A percentile compares a stretch with the other conserved stretches of the same genome.
phyloP scores from a whole-genome alignment of 2,113 vertebrate genomes.

The Butastur rufipennis region DNA sequence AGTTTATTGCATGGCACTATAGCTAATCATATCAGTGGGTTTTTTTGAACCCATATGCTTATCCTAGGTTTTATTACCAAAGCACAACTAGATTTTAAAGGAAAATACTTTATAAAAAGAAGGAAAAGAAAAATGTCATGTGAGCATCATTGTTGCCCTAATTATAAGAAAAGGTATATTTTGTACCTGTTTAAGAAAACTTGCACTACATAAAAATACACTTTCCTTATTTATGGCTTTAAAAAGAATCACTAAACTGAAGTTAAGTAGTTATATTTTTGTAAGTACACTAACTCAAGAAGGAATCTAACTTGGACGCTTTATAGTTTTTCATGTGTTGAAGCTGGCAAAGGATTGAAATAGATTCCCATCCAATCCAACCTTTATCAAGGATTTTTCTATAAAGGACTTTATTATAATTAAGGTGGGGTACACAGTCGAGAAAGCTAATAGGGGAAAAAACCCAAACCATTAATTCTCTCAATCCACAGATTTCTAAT shows the following conservation, averaged over 20 bases:
- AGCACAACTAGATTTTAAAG: not conserved
- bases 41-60: not conserved
- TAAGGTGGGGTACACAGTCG: not conserved
- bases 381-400: not conserved
- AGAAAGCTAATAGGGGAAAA: not conserved
- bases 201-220: not conserved
- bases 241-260: not conserved
- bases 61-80: not conserved
- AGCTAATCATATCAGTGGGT: not conserved
- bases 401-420: not conserved
- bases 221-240: not conserved
- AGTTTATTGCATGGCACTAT: not conserved
- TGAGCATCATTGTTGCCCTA: not conserved
- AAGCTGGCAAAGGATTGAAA: not conserved
- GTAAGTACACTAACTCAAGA: not conserved
- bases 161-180: not conserved
- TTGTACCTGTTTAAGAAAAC: not conserved
- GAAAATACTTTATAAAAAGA: not conserved
- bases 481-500: not conserved
- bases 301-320: fast-evolving
- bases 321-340: not conserved
- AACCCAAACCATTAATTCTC: not conserved
- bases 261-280: not conserved
- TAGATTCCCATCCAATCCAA: not conserved
- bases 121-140: not conserved